Base-by-base conservation (phyloP, 2,113 vertebrate species). In the Melanerpes aurifrons region DNA sequence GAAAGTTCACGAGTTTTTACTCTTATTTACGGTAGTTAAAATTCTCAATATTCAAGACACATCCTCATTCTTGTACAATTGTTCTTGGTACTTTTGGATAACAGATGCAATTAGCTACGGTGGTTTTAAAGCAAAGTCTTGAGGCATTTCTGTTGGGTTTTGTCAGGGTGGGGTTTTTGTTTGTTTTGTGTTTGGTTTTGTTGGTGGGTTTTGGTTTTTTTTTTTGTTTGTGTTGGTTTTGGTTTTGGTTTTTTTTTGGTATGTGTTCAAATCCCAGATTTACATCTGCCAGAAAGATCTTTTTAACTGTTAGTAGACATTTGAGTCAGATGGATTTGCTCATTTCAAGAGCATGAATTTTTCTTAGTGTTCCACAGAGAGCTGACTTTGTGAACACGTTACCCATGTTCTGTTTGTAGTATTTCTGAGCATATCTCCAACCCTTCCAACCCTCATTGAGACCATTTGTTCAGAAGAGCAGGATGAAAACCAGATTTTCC, bases 191-290 rank as follows among this genome's bases (percentile, higher is more conserved):
- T 54, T 22, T n/a, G 8, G 24, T 25, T 67, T 5, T 28, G 63
- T 26, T 0, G 3, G 18, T 12, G 57, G 15, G 6, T 3, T 26
- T 1, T 12, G 57, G 15, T 6, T 3, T 26, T 1, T 2, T 7
- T 1, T 37, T 12, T n/a, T 61, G 45, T 57, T 28, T 9, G 4
- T 2, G 2, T 54, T 22, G 26, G 8, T 19, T 25, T 67, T 5
- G 15, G 6, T 3, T 26, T 32, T 15, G 4, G 26, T 15, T 1
- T 2, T 7, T 1, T 37, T 12, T 37, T 61, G 35, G 37, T 5
- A 22, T 17, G 43, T 37, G n/a, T 69, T 57, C 9, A 13, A 19
- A 7, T 76, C 87, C 40, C 8, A 59, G 32, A 66, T 45, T 75
- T 64, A 69, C 5, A 25, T 73, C 18, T 54, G 45, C 28, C 47